Percentiles rank a stretch among this genome's conserved stretches.
phyloP scores from a whole-genome alignment of 53 echinoderm and acorn worm genomes.

The Holothuria leucospilota region DNA sequence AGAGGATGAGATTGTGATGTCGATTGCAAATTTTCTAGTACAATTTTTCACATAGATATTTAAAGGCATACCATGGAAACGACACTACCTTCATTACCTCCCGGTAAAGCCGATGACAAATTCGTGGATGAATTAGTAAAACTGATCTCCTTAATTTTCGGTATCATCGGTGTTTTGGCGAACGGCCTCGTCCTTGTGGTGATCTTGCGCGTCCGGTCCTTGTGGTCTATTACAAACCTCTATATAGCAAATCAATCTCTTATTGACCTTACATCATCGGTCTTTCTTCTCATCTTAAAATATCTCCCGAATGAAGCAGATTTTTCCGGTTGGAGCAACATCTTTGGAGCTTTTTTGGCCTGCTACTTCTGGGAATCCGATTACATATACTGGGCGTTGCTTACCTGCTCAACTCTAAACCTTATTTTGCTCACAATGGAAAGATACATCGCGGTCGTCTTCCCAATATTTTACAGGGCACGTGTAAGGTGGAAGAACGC shows the following conservation, averaged over 20 bases:
- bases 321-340: not conserved
- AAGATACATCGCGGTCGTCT: slow-evolving; percentile 45
- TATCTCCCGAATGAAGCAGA: not conserved
- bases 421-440: slow-evolving; percentile 44
- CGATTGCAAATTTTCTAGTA: too few species aligned
- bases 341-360: not conserved
- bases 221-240: not conserved
- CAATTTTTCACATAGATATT: too few species aligned
- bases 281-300: not conserved
- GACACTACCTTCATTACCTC: too few species aligned
- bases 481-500: slow-evolving; percentile 5
- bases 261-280: not conserved
- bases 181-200: not conserved
- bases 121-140: not conserved
- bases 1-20: too few species aligned
- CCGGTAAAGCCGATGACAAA: too few species aligned
- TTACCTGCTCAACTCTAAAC: slow-evolving; percentile 42
- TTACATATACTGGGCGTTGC: slow-evolving; percentile 44
- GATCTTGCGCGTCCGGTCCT: not conserved
- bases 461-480: slow-evolving; percentile 30
- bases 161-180: not conserved
- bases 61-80: too few species aligned
- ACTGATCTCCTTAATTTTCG: not conserved
- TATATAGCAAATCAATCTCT: not conserved
- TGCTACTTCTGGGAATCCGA: slow-evolving; percentile 47